Evolutionary conservation across 1,140 invertebrate genomes (phyloP), one percentile per base, ranked within the genome.

Genomic region (Drosophila equinoxialis): DNA sequence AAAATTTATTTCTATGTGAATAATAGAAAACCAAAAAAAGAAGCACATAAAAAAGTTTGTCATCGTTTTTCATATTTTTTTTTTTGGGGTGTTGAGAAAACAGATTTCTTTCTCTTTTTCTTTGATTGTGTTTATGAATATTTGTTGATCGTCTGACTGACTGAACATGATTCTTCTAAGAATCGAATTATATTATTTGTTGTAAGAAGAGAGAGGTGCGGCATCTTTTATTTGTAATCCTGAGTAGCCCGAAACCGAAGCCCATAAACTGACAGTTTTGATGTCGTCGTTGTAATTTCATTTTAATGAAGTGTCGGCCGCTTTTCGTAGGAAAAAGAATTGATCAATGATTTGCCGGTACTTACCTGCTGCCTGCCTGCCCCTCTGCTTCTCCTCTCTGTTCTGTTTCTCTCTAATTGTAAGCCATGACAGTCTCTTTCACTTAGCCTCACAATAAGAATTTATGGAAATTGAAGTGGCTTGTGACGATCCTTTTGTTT

Each of bases 301-400:
- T 81, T 85, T 86, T 85, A 85, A 85, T 86, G 82, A 59, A 59
- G 68, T 67, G 68, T 81, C 68, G 68, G 51, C 71, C 63, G 45
- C 20, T 14, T 37, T 59, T 54, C 54, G 64, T 41, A 61, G 17
- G n/a, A 42, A 51, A 51, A 20, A 23, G 23, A 20, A 51, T 4
- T 77, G 57, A 77, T 77, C 74, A 73, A 68, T 77, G 71, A 65
- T 23, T 86, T 76, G 78, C 63, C 68, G 62, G 30, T 30, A 30
- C 30, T 42, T 42, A 61, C 59, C 59, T 75, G 39, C 23, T 48
- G 1, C 17, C 8, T 48, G 1, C 17, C 6, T 30, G 20, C 42
- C 13, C 20, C 45, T 23, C 7, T 51, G 8, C 17, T 20, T 6
- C 20, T 3, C 23, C 10, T 51, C 7, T 20, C 6, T 42, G 6